These are phyloP conservation scores for Carcharodon carcharias DNA, from an alignment of 2,797 vertebrate genomes.

Conservation along the genomic window DNA sequence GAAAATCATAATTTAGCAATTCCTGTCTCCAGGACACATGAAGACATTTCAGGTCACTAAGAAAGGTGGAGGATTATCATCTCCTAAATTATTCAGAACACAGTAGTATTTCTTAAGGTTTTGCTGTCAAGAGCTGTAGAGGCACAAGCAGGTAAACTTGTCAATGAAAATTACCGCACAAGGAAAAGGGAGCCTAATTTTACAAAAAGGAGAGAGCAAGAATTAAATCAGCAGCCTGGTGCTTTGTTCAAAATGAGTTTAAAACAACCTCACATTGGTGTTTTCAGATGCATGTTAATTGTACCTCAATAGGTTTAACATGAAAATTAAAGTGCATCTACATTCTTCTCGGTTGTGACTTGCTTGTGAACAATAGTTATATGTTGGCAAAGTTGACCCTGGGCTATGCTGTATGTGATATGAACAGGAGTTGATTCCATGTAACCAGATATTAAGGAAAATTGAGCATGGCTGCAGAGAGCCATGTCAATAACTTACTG, in stretches of 20 bases:
- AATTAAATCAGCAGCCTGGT: not conserved
- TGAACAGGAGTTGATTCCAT: not conserved
- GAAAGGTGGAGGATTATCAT: not conserved
- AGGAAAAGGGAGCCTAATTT: not conserved
- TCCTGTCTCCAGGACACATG: not conserved
- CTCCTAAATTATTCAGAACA: conserved; percentile 4
- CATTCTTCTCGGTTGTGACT: not conserved
- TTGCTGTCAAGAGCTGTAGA: not conserved
- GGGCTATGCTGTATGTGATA: not conserved
- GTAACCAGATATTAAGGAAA: not conserved
- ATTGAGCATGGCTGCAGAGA: not conserved
- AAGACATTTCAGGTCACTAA: not conserved
- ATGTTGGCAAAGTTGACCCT: not conserved
- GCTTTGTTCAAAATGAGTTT: not conserved
- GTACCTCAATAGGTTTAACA: not conserved
- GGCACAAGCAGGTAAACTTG: not conserved
- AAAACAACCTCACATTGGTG: not conserved
- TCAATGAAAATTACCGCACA: not conserved
- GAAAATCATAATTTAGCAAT: not conserved
- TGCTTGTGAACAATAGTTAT: not conserved
- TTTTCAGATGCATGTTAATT: not conserved
- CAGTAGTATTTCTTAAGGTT: not conserved
- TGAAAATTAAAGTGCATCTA: not conserved
- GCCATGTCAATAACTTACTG: not conserved
- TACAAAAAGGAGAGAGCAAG: not conserved